These are phyloP conservation scores for Agrypnia vestita DNA, from an alignment of 1,140 invertebrate genomes.

Conservation along the genomic window DNA sequence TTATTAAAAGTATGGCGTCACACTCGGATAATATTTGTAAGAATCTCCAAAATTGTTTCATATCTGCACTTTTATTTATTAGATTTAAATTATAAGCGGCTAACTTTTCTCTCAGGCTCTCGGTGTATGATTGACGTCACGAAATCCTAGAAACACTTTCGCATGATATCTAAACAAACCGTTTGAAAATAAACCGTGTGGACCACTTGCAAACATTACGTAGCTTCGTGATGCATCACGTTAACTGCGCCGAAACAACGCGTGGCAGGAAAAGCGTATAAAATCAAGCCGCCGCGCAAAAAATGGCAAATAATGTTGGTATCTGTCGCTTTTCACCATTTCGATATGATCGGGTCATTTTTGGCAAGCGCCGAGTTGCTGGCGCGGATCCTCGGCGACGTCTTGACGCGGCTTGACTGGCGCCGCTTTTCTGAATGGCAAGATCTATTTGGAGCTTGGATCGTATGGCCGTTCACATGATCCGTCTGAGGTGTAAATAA, in stretches of 20 bases:
- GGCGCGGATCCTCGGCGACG: background rate
- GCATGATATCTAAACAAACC: background rate
- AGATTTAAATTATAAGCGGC: too few relatives aligned
- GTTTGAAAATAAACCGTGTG: conserved; percentile 12
- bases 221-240: conserved; percentile 31
- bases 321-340: background rate
- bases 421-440: conserved; percentile 42
- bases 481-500: conserved; percentile 46
- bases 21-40: too few relatives aligned
- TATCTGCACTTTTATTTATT: too few relatives aligned
- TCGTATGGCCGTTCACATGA: conserved; percentile 37
- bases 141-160: background rate
- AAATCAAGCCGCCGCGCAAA: conserved; percentile 3
- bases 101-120: too few relatives aligned
- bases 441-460: conserved; percentile 39
- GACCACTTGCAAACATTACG: conserved; percentile 20
- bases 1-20: too few relatives aligned
- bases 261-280: conserved; percentile 2
- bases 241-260: background rate
- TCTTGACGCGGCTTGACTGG: conserved; percentile 24
- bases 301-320: background rate
- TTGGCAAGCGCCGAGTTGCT: conserved; percentile 11
- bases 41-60: too few relatives aligned
- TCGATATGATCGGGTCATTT: background rate
- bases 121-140: too few relatives aligned